These are phyloP conservation scores for Neodontobutis hainanensis DNA, from an alignment of 2,113 vertebrate genomes.

Conservation along the genomic window DNA sequence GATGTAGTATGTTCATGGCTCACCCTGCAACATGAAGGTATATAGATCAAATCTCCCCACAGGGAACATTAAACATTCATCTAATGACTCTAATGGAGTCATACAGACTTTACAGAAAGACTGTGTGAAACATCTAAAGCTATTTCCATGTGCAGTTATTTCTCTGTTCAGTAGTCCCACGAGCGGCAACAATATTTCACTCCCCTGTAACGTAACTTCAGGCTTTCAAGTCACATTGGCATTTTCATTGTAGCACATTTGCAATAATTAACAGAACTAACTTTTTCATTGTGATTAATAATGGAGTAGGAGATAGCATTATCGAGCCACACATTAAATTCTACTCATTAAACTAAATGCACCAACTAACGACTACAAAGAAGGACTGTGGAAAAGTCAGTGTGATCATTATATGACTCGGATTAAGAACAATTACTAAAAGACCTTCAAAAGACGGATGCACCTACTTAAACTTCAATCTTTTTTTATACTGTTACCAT, in stretches of 20 bases:
- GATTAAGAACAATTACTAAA: conserved; percentile 62
- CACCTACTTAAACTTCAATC: background rate
- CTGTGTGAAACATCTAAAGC: conserved; percentile 14
- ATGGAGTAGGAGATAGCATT: conserved; percentile 57
- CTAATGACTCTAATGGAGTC: conserved; percentile 54
- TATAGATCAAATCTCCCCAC: conserved; percentile 54
- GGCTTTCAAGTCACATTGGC: conserved; percentile 48
- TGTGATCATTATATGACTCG: conserved; percentile 64
- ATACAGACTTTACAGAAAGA: conserved; percentile 40
- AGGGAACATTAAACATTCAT: conserved; percentile 65
- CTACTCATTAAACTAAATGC: conserved; percentile 57
- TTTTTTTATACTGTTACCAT: background rate
- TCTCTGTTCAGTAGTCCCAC: conserved; percentile 19
- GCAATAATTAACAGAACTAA: conserved; percentile 72
- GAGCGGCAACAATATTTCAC: conserved; percentile 45
- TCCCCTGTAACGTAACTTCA: conserved; percentile 30
- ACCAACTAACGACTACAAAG: conserved; percentile 51
- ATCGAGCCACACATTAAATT: conserved; percentile 63
- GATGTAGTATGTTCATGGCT: conserved; percentile 19
- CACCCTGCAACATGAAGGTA: conserved; percentile 37
- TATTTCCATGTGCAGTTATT: conserved; percentile 26
- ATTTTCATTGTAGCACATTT: conserved; percentile 66
- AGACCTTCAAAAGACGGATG: conserved; percentile 42
- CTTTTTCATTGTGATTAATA: conserved; percentile 71
- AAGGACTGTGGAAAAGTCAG: conserved; percentile 62